Conservation (phyloP, 2,888 invertebrate species). For the Malthinus flaveolus region DNA sequence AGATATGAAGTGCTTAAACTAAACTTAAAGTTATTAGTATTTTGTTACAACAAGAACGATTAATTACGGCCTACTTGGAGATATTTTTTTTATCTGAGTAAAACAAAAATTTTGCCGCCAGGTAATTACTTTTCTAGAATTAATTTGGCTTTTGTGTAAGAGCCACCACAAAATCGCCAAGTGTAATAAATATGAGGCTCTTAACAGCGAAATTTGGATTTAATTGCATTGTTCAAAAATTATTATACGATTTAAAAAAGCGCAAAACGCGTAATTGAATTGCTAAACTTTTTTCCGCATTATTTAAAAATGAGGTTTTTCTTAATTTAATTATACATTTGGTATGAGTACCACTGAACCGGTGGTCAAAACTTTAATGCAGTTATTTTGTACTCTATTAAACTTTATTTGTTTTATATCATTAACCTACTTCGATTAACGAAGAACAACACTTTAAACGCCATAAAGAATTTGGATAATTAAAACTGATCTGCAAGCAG, state of each 20-base stretch:
- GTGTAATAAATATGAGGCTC: not conserved
- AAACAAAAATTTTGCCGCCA: not conserved
- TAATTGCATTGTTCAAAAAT: constrained; percentile 4
- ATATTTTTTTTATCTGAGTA: not conserved
- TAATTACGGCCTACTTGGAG: constrained; percentile 6
- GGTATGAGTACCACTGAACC: no score
- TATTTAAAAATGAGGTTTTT: no score
- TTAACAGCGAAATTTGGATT: not conserved
- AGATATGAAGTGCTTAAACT: constrained; percentile 8
- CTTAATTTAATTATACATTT: no score
- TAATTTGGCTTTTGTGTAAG: not conserved
- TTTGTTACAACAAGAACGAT: constrained; percentile 8
- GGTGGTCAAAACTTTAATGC: no score
- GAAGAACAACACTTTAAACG: no score
- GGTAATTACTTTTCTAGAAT: constrained; percentile 3
- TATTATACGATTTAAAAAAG: not conserved
- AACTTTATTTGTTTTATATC: no score
- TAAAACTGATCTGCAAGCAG: no score
- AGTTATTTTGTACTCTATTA: no score
- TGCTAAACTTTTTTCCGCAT: no score
- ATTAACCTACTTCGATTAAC: no score
- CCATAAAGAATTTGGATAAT: no score
- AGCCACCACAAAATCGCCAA: not conserved
- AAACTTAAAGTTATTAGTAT: constrained; percentile 9
- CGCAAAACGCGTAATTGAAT: not conserved